phyloP scores from a whole-genome alignment of 2,888 invertebrate species.

The Mimumesa dahlbomi region DNA sequence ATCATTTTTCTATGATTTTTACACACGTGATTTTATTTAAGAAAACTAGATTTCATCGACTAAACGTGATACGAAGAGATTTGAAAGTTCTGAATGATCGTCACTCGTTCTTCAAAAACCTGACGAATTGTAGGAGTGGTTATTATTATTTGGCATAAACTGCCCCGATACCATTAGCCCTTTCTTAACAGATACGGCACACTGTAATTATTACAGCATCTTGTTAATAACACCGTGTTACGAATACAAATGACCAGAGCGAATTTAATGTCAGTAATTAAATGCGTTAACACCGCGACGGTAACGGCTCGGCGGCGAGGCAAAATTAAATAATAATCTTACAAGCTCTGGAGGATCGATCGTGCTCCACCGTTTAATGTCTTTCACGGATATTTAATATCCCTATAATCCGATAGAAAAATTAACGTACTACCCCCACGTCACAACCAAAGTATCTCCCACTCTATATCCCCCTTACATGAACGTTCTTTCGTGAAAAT shows the following conservation, averaged over 20 bases:
- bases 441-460: background rate
- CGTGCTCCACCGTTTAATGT: background rate
- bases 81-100: too few species aligned
- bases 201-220: constrained; percentile 32
- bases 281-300: constrained; percentile 31
- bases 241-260: constrained; percentile 24
- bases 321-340: constrained; percentile 30
- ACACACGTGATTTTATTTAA: too few species aligned
- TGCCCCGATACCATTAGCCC: constrained; percentile 31
- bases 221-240: constrained; percentile 36
- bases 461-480: background rate
- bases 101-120: too few species aligned
- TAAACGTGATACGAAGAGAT: too few species aligned
- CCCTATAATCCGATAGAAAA: too few species aligned
- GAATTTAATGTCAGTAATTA: constrained; percentile 44
- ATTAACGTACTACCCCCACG: background rate
- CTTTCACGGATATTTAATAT: too few species aligned
- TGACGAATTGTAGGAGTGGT: too few species aligned
- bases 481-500: background rate
- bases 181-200: background rate
- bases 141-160: constrained; percentile 26
- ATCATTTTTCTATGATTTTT: too few species aligned
- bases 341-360: background rate
- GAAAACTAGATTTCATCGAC: too few species aligned
- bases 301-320: constrained; percentile 16